phyloP scores from a whole-genome alignment of 2,113 vertebrate species.

The Brevimyrus niger region DNA sequence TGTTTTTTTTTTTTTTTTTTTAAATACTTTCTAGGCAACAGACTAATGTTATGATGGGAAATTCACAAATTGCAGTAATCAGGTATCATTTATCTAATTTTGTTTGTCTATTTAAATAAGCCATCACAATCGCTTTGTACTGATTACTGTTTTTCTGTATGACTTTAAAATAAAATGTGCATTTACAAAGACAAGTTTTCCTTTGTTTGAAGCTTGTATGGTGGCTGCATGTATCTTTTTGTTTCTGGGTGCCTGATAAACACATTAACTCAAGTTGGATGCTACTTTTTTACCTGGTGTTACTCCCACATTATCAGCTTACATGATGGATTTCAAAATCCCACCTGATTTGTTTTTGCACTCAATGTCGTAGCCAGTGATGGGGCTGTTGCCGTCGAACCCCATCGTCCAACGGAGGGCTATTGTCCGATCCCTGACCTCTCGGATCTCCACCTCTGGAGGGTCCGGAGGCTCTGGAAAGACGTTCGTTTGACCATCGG shows the following conservation, averaged over 20 bases:
- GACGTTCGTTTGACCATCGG: not conserved
- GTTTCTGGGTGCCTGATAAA: not conserved
- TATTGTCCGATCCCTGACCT: constrained; percentile 90
- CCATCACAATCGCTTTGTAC: not conserved
- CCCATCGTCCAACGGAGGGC: constrained; percentile 98
- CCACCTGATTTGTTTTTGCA: constrained; percentile 98
- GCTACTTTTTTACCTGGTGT: not conserved
- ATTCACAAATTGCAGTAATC: not conserved
- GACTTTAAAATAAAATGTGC: not conserved
- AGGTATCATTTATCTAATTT: not conserved
- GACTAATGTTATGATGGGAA: not conserved
- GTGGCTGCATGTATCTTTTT: not conserved
- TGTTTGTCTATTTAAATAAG: not conserved
- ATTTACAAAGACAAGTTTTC: not conserved
- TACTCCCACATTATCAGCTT: not conserved
- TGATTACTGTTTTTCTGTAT: not conserved
- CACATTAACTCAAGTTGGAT: not conserved
- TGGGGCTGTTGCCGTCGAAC: constrained; percentile 96
- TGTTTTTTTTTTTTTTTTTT: not conserved
- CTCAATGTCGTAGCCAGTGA: constrained; percentile 96
- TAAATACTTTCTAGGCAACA: not conserved
- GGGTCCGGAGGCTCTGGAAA: constrained; percentile 85
- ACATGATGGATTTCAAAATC: not conserved
- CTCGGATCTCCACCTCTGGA: constrained; percentile 91
- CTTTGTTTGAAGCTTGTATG: not conserved